A percentile compares a stretch with the other conserved stretches of the same genome.
Evolutionary conservation across 1,140 invertebrate genomes (phyloP).

Genomic region (Brachionus asplanchnoidis): DNA sequence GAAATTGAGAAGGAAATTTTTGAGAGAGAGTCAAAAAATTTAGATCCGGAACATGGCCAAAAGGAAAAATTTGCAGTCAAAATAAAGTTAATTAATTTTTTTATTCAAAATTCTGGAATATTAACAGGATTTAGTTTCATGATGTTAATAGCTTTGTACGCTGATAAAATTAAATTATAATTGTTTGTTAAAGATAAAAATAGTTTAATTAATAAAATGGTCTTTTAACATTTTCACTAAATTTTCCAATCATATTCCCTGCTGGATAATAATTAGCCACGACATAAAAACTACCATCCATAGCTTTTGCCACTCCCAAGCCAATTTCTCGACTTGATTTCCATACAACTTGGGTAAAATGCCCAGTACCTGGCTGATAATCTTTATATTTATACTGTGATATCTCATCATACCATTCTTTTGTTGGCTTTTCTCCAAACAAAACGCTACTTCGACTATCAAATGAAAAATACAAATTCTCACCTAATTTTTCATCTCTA

Average conservation of each 20-base stretch:
- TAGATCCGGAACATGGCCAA: not conserved
- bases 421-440: constrained; percentile 72
- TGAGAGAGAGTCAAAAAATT: not conserved
- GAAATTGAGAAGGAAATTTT: constrained; percentile 33
- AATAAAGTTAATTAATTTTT: not conserved
- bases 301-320: constrained; percentile 71
- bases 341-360: constrained; percentile 88
- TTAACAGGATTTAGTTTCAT: constrained; percentile 1
- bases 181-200: not conserved
- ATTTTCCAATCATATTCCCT: constrained; percentile 71
- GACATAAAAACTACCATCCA: constrained; percentile 64
- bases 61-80: constrained; percentile 13
- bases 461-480: constrained; percentile 1
- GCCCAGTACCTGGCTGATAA: constrained; percentile 69
- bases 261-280: constrained; percentile 74
- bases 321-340: constrained; percentile 70
- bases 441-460: not conserved
- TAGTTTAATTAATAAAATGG: constrained; percentile 47
- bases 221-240: constrained; percentile 66
- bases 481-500: not conserved
- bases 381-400: constrained; percentile 72
- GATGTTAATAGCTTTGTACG: not conserved
- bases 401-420: constrained; percentile 78
- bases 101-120: constrained; percentile 29
- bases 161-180: constrained; percentile 18